Evolutionary conservation across 2,888 invertebrate species (phyloP), one percentile per base, ranked within the genome.

Genomic region (Aspidiotus rigidus): DNA sequence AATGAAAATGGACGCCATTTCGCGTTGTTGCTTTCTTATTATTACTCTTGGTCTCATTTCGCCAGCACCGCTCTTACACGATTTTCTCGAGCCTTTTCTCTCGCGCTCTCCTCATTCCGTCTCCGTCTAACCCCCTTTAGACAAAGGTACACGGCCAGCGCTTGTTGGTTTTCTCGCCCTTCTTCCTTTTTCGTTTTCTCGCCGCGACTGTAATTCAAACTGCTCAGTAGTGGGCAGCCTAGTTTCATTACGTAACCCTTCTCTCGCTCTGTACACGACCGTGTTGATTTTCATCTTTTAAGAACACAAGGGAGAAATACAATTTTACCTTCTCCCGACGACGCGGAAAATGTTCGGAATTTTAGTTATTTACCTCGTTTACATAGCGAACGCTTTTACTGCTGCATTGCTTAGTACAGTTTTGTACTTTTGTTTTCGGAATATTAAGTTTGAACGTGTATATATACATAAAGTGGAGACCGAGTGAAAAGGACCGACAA

Each of bases 1-100:
- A 56, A 69, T 56, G 69, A 62, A 62, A 62, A 69, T 69, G 69
- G 69, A 69, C 69, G 69, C 69, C 69, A 69, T 69, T 69, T 55
- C 69, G 69, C 59, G 17, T 66, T 28, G 66, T 49, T 66, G 28
- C 28, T 66, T 66, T 66, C 66, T 66, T 66, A 66, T 66, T 66
- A 66, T 59, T 59, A 59, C 28, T 53, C 56, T 66, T 59, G 66
- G 66, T 66, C 66, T 56, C 59, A 66, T 66, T 59, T 57, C 42
- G 28, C 42, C 40, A n/a, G 7, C 66, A 42, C 57, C 56, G 42
- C 63, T 44, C 57, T 39, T 28, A 28, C 28, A 28, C 28, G 28
- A 28, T 28, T 28, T 11, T 59, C 39, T 59, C 59, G 39, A 7
- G 13, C 59, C 28, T 56, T 56, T 59, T 59, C 59, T 59, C 59